Evolutionary conservation across 2,888 invertebrate genomes (phyloP), one percentile per base, ranked within the genome.

Genomic region (Ptilodon capucinus): DNA sequence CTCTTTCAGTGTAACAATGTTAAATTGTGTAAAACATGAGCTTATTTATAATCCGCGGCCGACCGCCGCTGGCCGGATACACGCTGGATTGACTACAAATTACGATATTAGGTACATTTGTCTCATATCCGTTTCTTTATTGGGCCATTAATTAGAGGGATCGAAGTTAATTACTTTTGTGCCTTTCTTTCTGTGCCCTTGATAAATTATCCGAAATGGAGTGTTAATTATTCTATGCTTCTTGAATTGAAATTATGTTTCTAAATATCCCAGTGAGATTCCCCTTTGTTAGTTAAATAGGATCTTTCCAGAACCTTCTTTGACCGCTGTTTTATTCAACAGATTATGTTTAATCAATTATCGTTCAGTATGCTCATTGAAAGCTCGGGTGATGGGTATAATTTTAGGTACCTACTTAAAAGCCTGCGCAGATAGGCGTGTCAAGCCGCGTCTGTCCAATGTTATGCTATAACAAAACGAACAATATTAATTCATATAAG

Each of bases 91-190:
- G 45, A 43, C 49, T 18, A 30, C 43, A 41, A 54, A 60, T 59
- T 54, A 21, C 49, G 40, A 63, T 63, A 61, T 61, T 61, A n/a
- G n/a, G n/a, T n/a, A 67, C 58, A 68, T 67, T 58, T 58, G 48
- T 61, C 56, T 46, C 52, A 38, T 49, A 54, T 55, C 58, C 44
- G 42, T 17, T 45, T 43, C 47, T 60, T 47, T 54, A 60, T 63
- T 56, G 53, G 52, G 43, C 51, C 57, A 71, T 69, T 71, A 67
- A 72, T 70, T 65, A 60, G 42, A 49, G 48, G 56, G 48, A 68
- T 61, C 50, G 63, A 60, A 53, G 48, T 57, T 58, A 54, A 65
- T 64, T 64, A 63, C 57, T 44, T 62, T 53, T 47, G 52, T 50
- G 48, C 44, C 39, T 45, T 42, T 42, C 47, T 46, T 48, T 48